These are phyloP conservation scores for Chionoecetes opilio DNA, from an alignment of 1,140 invertebrate genomes.

Conservation along the genomic window DNA sequence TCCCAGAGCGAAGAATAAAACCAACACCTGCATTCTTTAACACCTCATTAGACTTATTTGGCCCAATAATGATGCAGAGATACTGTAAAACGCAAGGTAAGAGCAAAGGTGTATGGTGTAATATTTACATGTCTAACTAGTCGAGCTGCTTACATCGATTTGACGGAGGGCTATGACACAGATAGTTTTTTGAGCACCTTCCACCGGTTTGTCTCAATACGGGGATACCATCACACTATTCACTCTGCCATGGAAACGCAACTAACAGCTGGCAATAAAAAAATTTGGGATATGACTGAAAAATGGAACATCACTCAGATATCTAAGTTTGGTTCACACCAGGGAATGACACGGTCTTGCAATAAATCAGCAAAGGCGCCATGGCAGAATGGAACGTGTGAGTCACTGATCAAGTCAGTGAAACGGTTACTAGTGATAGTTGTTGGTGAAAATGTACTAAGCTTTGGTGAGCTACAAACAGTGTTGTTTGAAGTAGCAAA, in stretches of 20 bases:
- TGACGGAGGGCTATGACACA: slow-evolving; percentile 46
- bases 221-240: slow-evolving; percentile 38
- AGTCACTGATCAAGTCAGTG: not conserved
- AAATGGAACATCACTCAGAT: slow-evolving; percentile 44
- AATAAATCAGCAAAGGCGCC: slow-evolving; percentile 47
- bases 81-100: slow-evolving; percentile 43
- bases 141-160: slow-evolving; percentile 37
- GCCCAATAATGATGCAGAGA: slow-evolving; percentile 17
- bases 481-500: not conserved
- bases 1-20: slow-evolving; percentile 42
- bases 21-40: slow-evolving; percentile 46
- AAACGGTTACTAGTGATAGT: not conserved
- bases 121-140: slow-evolving; percentile 51
- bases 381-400: not conserved
- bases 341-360: slow-evolving; percentile 32
- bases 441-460: not conserved
- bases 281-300: slow-evolving; percentile 33
- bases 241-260: slow-evolving; percentile 39
- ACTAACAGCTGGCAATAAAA: slow-evolving; percentile 37
- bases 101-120: slow-evolving; percentile 34
- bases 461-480: not conserved
- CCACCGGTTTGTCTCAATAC: slow-evolving; percentile 30
- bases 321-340: slow-evolving; percentile 11
- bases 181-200: slow-evolving; percentile 32
- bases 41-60: slow-evolving; percentile 44